These are phyloP conservation scores for Epinotia demarniana DNA, from an alignment of 2,888 invertebrate genomes.

Conservation along the genomic window DNA sequence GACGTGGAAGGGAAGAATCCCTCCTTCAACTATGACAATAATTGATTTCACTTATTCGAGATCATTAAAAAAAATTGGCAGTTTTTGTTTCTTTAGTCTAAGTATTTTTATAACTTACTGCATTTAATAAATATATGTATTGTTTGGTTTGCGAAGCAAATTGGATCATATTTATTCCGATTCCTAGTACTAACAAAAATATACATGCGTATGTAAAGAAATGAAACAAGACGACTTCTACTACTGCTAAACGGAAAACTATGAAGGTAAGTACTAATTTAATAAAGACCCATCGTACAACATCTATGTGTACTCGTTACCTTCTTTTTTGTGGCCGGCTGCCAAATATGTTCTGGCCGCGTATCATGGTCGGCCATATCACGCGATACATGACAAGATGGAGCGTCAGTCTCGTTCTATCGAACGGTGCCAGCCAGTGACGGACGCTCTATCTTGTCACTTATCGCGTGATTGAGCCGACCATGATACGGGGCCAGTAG, in stretches of 20 bases:
- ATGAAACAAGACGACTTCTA: neutral
- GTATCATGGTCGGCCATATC: too few relatives aligned
- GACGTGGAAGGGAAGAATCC: conserved; percentile 54
- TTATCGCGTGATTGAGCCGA: too few relatives aligned
- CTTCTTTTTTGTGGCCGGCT: neutral
- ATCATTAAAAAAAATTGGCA: neutral
- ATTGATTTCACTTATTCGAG: conserved; percentile 41
- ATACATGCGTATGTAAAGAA: neutral
- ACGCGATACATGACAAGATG: too few relatives aligned
- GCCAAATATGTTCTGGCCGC: neutral
- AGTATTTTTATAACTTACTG: neutral
- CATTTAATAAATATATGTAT: neutral
- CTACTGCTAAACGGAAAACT: too few relatives aligned
- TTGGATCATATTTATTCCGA: neutral
- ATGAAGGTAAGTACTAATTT: too few relatives aligned
- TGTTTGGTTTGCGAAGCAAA: conserved; percentile 14
- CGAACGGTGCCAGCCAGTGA: too few relatives aligned
- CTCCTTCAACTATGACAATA: conserved; percentile 53
- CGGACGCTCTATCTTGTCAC: too few relatives aligned
- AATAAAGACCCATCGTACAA: neutral
- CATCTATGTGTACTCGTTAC: neutral
- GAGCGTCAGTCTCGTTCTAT: too few relatives aligned
- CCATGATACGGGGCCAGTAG: too few relatives aligned
- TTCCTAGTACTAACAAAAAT: neutral
- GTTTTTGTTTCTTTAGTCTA: neutral